Base-by-base conservation (phyloP, 2,113 vertebrate genomes). In the Crotalus viridis region DNA sequence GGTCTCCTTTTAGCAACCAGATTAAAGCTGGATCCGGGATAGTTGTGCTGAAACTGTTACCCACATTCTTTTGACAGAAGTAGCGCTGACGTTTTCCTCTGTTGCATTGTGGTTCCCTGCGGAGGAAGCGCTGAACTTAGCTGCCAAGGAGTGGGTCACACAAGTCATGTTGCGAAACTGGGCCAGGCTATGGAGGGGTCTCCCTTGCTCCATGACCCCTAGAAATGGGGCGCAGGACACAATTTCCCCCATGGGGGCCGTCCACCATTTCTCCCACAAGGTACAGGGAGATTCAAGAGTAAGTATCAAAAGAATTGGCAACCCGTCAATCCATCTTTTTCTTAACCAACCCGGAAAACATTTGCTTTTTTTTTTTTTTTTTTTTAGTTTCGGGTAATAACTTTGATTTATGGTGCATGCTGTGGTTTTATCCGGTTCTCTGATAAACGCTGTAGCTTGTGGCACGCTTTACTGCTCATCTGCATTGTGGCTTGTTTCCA, bases 141-240 rank as follows among this genome's bases (percentile, higher is more conserved):
- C 24, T 69, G 5, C 24, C 1, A 0, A 24, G 12, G 54, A 21
- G 2, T 17, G n/a, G 10, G 43, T 17, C 10, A 22, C 10, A 8
- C 24, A 26, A 10, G 3, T 15, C 59, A 92, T 94, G 95, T 28
- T 95, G 57, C 85, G 88, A 48, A 88, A 22, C 57, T 93, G 74
- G 22, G 24, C 12, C 2, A 52, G 15, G 43, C 6, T 91, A 17
- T 1, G 28, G 0, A 51, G 74, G 24, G 87, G 51, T 22, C 89
- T 89, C 1, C 22, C 46, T 24, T 26, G 4, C 54, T 6, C 59
- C 33, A 8, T 52, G 48, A 8, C 39, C 17, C 39, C 87, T 3
- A 39, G 74, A 39, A 43, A n/a, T 0, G 13, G 13, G 13, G 5
- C 17, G 0, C 21, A 5, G 1, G n/a, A 10, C 6, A 28, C 21